phyloP scores from a whole-genome alignment of 2,888 invertebrate species.

The Athetis lepigone region DNA sequence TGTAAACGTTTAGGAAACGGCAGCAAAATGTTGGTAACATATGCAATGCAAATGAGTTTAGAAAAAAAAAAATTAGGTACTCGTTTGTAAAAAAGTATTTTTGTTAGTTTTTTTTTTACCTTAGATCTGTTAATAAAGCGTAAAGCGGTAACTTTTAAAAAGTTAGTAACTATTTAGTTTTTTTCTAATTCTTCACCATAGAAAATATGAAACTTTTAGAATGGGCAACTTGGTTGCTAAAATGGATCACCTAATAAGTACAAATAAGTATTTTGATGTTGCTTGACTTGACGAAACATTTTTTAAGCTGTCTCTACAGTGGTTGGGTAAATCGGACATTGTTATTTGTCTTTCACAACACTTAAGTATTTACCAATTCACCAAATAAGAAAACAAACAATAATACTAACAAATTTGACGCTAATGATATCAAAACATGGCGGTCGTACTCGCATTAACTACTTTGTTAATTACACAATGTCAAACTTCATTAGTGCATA shows the following conservation, averaged over 20 bases:
- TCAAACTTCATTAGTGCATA: conserved; percentile 57
- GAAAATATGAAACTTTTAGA: no score
- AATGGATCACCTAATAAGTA: no score
- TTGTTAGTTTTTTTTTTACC: not conserved
- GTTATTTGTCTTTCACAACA: not conserved
- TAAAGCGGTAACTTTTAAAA: no score
- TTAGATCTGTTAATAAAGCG: no score
- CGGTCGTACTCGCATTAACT: conserved; percentile 35
- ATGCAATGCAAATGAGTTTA: conserved; percentile 40
- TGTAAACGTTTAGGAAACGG: conserved; percentile 26
- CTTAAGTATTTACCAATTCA: not conserved
- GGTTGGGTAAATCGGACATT: no score
- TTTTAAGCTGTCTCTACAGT: no score
- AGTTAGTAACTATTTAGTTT: no score
- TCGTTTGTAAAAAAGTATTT: not conserved
- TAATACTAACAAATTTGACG: conserved; percentile 22
- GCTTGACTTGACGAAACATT: no score
- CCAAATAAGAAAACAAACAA: conserved; percentile 24
- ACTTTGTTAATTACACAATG: conserved; percentile 53
- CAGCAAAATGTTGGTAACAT: conserved; percentile 30
- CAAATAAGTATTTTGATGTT: no score
- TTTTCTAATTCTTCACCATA: no score
- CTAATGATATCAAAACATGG: conserved; percentile 65
- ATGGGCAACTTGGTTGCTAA: no score
- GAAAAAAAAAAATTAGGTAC: conserved; percentile 16